A percentile compares a stretch with the other conserved stretches of the same genome.
phyloP scores from a whole-genome alignment of 1,140 invertebrate species.

The Watersipora subatra region DNA sequence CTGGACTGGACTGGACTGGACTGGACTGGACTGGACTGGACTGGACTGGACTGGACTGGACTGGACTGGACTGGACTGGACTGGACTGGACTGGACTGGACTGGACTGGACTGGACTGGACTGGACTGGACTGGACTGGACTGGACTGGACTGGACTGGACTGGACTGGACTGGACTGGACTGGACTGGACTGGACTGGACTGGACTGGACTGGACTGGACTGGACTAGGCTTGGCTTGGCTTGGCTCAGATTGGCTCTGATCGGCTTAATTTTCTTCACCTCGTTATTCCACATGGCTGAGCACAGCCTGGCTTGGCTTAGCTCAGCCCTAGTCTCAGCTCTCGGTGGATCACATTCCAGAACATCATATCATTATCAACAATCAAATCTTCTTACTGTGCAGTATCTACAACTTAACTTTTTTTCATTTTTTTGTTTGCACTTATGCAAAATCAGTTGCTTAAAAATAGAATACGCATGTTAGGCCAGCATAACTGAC shows the following conservation, averaged over 20 bases:
- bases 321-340: no score
- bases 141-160: slow-evolving; percentile 6
- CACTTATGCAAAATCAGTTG: no score
- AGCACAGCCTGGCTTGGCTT: no score
- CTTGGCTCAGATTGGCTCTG: no score
- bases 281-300: no score
- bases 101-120: slow-evolving; percentile 7
- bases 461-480: no score
- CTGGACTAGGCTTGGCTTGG: neutral
- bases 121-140: slow-evolving; percentile 6
- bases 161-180: slow-evolving; percentile 3
- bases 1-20: slow-evolving; percentile 3
- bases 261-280: no score
- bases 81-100: slow-evolving; percentile 4
- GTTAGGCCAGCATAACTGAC: no score
- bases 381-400: no score
- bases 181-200: slow-evolving; percentile 6
- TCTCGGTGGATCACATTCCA: no score
- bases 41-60: slow-evolving; percentile 6
- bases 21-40: slow-evolving; percentile 1
- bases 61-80: slow-evolving; percentile 5
- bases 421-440: no score
- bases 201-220: slow-evolving; percentile 1
- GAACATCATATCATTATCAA: no score
- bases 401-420: neutral